A percentile compares a stretch with the other conserved stretches of the same genome.
phyloP scores from a whole-genome alignment of 2,888 invertebrate species.

The Gastracanthus pulcherrimus region DNA sequence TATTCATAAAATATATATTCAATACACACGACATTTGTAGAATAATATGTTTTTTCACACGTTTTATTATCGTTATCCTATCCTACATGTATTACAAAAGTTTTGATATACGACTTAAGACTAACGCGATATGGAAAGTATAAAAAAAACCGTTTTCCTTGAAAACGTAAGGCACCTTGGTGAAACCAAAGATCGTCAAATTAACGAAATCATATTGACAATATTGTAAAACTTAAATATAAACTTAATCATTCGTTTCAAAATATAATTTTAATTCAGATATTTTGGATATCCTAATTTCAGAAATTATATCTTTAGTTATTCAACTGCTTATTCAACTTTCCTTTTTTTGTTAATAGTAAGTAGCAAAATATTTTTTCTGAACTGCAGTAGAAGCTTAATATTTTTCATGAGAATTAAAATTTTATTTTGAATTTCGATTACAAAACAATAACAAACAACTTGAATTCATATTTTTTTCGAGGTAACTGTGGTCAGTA shows the following conservation, averaged over 20 bases:
- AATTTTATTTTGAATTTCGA: slow-evolving; percentile 38
- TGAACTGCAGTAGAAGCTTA: not conserved
- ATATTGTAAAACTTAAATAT: slow-evolving; percentile 35
- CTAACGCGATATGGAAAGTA: slow-evolving; percentile 64
- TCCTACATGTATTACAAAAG: slow-evolving; percentile 33
- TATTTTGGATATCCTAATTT: no score
- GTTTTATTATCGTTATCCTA: slow-evolving; percentile 68
- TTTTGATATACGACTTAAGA: slow-evolving; percentile 45
- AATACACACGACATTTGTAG: slow-evolving; percentile 66
- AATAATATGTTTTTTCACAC: slow-evolving; percentile 69
- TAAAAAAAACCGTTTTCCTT: slow-evolving; percentile 59
- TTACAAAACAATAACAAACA: slow-evolving; percentile 33
- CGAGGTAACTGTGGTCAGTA: slow-evolving; percentile 62
- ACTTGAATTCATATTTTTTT: slow-evolving; percentile 41
- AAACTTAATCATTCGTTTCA: slow-evolving; percentile 49
- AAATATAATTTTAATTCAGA: slow-evolving; percentile 48
- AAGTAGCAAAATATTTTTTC: no score
- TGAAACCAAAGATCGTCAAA: slow-evolving; percentile 65
- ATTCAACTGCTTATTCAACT: no score
- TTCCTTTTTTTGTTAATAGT: no score
- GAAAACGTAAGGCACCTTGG: slow-evolving; percentile 65
- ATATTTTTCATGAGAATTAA: not conserved
- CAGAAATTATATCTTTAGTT: not conserved
- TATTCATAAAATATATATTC: slow-evolving; percentile 56
- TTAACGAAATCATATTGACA: slow-evolving; percentile 38